Percentiles rank a stretch among this genome's conserved stretches.
phyloP scores from a whole-genome alignment of 2,113 vertebrate species.

The Apus apus region DNA sequence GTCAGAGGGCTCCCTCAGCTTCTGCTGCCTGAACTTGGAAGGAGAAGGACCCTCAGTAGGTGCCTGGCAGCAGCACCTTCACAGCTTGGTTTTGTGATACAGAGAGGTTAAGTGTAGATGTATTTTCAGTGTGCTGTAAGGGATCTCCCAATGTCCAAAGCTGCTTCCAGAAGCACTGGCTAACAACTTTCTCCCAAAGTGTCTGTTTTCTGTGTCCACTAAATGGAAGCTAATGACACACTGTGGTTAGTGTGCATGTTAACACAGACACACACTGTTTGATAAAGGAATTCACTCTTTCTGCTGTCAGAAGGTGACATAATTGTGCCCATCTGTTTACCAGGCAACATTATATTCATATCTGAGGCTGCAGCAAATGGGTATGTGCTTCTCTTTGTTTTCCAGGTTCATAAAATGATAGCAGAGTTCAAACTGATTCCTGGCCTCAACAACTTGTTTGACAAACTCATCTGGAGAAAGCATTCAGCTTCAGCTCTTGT shows the following conservation, averaged over 20 bases:
- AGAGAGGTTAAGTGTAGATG: neutral
- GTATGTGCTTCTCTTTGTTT: neutral
- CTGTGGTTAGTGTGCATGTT: neutral
- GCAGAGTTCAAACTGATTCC: constrained; percentile 96
- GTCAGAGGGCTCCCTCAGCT: neutral
- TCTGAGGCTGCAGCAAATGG: neutral
- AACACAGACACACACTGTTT: neutral
- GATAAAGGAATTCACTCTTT: neutral
- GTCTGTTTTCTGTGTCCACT: neutral
- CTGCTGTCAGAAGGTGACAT: neutral
- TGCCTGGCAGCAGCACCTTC: neutral
- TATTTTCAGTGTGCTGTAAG: neutral
- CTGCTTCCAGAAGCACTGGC: neutral
- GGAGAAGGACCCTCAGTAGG: neutral
- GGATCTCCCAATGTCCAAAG: neutral
- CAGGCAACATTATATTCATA: accelerated
- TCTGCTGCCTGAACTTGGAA: neutral
- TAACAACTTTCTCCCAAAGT: neutral
- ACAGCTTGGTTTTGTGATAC: neutral
- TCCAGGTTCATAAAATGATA: constrained; percentile 97
- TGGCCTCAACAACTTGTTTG: constrained; percentile 96
- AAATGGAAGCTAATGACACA: neutral
- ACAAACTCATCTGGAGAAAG: constrained; percentile 98
- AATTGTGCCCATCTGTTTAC: neutral
- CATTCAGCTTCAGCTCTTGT: constrained; percentile 89